Evolutionary conservation across 2,113 vertebrate genomes (phyloP).

Genomic region (Peromyscus maniculatus): DNA sequence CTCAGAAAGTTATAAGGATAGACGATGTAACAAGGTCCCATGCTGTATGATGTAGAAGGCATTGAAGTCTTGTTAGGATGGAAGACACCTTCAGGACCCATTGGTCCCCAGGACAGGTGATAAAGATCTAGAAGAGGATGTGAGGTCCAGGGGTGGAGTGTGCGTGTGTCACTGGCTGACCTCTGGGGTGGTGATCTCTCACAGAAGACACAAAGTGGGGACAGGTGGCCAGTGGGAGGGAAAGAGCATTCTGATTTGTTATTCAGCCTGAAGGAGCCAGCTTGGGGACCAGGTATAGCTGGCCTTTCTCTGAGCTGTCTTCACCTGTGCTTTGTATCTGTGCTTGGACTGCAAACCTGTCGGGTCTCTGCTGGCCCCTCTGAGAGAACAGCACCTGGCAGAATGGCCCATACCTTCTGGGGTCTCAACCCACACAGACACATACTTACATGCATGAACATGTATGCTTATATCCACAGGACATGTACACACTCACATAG

Average conservation of each 20-base stretch:
- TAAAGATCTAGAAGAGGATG: not conserved
- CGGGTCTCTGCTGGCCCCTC: not conserved
- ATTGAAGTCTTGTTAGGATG: not conserved
- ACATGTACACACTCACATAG: fast-evolving
- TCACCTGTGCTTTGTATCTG: not conserved
- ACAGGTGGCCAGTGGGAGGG: not conserved
- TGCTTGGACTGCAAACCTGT: not conserved
- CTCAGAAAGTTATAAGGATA: not conserved
- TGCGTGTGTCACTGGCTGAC: not conserved
- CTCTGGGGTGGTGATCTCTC: fast-evolving
- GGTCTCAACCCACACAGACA: not conserved
- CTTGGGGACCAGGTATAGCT: not conserved
- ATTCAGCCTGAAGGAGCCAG: not conserved
- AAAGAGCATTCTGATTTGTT: not conserved
- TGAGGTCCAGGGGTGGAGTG: not conserved
- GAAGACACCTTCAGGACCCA: too few species aligned
- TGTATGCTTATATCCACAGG: not conserved
- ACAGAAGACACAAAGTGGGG: not conserved
- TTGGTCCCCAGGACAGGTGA: not conserved
- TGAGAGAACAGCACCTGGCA: not conserved
- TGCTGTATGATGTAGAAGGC: fast-evolving
- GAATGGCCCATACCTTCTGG: fast-evolving
- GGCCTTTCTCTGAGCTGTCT: too few species aligned
- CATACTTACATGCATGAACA: too few species aligned
- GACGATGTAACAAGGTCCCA: too few species aligned